Conservation (phyloP, 2,888 invertebrate genomes). For the Athrips mouffetella region DNA sequence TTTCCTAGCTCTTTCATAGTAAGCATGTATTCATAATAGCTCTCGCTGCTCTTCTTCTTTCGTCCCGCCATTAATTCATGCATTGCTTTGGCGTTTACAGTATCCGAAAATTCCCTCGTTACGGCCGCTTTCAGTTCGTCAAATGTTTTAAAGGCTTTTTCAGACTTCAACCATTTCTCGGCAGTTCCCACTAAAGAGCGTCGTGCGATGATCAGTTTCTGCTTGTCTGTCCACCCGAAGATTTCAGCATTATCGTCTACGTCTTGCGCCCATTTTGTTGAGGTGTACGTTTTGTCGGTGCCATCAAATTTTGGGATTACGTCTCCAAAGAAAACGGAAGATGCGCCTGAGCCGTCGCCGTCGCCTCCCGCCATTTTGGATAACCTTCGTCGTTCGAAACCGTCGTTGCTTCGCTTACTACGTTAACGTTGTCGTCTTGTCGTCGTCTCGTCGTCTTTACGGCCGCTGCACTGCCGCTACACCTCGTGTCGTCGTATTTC, state of each 20-base stretch:
- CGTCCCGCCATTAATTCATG: constrained; percentile 26
- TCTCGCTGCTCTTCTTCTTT: constrained; percentile 22
- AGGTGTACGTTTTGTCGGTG: no score
- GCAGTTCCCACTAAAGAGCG: constrained; percentile 23
- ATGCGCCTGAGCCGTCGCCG: no score
- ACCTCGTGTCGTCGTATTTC: no score
- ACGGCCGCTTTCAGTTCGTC: constrained; percentile 24
- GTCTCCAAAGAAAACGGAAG: no score
- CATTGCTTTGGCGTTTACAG: constrained; percentile 20
- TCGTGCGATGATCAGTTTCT: constrained; percentile 25
- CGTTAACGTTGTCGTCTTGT: no score
- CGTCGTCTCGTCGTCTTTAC: no score
- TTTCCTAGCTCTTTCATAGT: constrained; percentile 30
- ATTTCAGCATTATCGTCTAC: constrained; percentile 28
- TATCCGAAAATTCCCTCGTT: constrained; percentile 25
- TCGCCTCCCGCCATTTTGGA: no score
- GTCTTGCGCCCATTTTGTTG: constrained; percentile 23
- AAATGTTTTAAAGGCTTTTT: constrained; percentile 22
- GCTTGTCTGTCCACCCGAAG: constrained; percentile 22
- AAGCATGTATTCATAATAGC: no score
- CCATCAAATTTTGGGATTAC: no score
- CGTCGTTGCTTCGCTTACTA: no score
- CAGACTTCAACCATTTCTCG: constrained; percentile 23
- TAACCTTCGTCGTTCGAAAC: no score
- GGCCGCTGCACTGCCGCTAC: no score